phyloP scores from a whole-genome alignment of 2,113 vertebrate genomes.

The Nannospalax galili region DNA sequence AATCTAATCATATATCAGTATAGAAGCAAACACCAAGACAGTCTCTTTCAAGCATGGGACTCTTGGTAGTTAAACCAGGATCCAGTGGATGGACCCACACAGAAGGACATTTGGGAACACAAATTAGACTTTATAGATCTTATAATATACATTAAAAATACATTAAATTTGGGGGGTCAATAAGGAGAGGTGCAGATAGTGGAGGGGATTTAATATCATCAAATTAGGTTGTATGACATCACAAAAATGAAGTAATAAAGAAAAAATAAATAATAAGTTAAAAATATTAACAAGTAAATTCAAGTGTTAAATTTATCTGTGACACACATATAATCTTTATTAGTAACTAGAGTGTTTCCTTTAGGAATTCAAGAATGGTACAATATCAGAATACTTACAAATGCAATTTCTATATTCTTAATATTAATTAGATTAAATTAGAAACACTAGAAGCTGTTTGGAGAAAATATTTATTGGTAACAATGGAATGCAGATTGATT shows the following conservation, averaged over 20 bases:
- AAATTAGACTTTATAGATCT: too few species aligned
- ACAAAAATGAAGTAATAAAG: too few species aligned
- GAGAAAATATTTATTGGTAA: not conserved
- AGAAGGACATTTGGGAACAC: too few species aligned
- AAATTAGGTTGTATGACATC: too few species aligned
- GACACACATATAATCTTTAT: not conserved
- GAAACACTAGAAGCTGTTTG: not conserved
- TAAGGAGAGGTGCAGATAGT: too few species aligned
- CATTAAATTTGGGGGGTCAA: too few species aligned
- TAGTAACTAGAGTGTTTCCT: not conserved
- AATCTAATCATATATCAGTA: not conserved
- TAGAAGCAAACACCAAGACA: not conserved
- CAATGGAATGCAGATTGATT: not conserved
- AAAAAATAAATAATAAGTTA: too few species aligned
- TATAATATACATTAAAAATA: too few species aligned
- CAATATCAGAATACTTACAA: not conserved
- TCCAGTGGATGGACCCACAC: too few species aligned
- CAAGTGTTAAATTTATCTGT: not conserved
- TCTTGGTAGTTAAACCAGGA: too few species aligned
- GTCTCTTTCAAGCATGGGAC: too few species aligned
- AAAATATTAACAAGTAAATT: not conserved
- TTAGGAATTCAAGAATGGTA: conserved; percentile 6
- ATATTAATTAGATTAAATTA: not conserved
- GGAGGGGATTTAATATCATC: too few species aligned
- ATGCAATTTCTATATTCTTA: not conserved